Evolutionary conservation across 2,797 vertebrate genomes (phyloP).

Genomic region (Hozukius guyotensis): DNA sequence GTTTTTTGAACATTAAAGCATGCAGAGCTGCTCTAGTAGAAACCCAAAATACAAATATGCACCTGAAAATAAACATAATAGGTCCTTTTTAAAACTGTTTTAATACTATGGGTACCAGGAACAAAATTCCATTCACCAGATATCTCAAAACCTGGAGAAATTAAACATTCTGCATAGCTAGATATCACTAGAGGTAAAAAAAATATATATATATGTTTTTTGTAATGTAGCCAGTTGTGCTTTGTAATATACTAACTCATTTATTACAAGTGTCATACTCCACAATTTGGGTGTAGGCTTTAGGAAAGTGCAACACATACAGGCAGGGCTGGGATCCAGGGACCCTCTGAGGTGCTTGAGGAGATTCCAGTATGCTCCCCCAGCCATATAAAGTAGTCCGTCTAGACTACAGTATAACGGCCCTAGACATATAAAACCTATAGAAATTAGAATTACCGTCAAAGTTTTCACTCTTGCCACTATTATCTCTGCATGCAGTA

Average conservation of each 20-base stretch:
- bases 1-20: too few relatives aligned
- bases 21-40: too few relatives aligned
- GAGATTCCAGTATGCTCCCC: constrained; percentile 5
- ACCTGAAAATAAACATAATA: too few relatives aligned
- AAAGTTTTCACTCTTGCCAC: background rate
- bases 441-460: background rate
- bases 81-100: too few relatives aligned
- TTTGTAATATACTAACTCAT: constrained; percentile 14
- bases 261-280: background rate
- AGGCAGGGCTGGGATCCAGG: background rate
- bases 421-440: constrained; percentile 43
- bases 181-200: too few relatives aligned
- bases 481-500: background rate
- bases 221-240: background rate
- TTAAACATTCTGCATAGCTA: background rate
- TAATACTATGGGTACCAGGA: background rate
- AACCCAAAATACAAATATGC: too few relatives aligned
- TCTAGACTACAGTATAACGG: constrained; percentile 25
- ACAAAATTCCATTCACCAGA: background rate
- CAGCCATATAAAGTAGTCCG: constrained; percentile 12
- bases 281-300: background rate
- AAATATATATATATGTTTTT: too few relatives aligned
- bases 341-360: background rate
- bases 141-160: background rate
- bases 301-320: constrained; percentile 6